Evolutionary conservation across 1,140 invertebrate species (phyloP).

Genomic region (Pseudomyrmex sp.): DNA sequence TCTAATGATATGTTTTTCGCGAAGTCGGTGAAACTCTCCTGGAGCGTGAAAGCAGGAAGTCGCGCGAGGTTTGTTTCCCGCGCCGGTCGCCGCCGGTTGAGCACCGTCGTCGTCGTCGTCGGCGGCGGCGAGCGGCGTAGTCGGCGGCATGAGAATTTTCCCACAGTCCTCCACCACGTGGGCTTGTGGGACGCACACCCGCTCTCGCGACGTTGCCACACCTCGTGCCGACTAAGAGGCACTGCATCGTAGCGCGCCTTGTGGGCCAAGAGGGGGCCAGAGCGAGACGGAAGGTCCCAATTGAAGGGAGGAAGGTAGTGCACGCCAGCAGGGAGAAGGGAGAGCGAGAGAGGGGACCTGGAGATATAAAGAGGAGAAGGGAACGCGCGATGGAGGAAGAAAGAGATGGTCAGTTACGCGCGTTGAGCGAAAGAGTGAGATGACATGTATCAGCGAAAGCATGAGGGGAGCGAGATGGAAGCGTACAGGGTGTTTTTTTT

Average conservation of each 20-base stretch:
- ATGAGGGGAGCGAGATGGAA: slow-evolving; percentile 16
- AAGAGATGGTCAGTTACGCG: slow-evolving; percentile 18
- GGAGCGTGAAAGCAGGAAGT: slow-evolving; percentile 79
- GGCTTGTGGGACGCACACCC: slow-evolving; percentile 78
- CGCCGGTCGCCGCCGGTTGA: slow-evolving; percentile 69
- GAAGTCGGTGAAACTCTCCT: slow-evolving; percentile 67
- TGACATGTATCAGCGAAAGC: slow-evolving; percentile 1
- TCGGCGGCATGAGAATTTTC: slow-evolving; percentile 85
- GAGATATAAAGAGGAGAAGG: slow-evolving; percentile 62
- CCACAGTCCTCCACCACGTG: slow-evolving; percentile 82
- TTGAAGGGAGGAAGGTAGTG: slow-evolving; percentile 55
- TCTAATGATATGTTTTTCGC: slow-evolving; percentile 62
- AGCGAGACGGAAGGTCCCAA: slow-evolving; percentile 38
- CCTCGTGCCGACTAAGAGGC: slow-evolving; percentile 77
- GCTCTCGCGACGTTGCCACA: slow-evolving; percentile 83
- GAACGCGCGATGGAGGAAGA: slow-evolving; percentile 40
- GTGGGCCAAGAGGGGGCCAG: slow-evolving; percentile 19
- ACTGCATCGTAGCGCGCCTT: slow-evolving; percentile 56
- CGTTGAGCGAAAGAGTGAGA: neutral
- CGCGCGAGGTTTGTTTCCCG: slow-evolving; percentile 46
- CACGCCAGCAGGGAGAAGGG: slow-evolving; percentile 18
- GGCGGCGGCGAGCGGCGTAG: slow-evolving; percentile 65
- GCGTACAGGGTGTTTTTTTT: slow-evolving; percentile 10
- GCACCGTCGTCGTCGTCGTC: slow-evolving; percentile 73
- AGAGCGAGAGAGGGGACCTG: slow-evolving; percentile 6